Base-by-base conservation (phyloP, 2,113 vertebrate species). In the Melanerpes aurifrons region DNA sequence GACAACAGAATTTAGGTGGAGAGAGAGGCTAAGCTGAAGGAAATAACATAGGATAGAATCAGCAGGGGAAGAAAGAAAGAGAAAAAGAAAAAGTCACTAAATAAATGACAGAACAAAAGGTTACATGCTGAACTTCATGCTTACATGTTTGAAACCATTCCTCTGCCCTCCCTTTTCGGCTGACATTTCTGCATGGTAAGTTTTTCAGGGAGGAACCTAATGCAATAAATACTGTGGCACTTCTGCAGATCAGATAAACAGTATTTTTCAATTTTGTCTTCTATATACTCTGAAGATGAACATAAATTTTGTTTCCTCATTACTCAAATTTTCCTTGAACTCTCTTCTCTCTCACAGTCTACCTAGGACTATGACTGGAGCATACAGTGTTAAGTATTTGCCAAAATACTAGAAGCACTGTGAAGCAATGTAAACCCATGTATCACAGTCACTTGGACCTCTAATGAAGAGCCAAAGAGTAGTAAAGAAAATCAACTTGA, bases 31-130 rank as follows among this genome's bases (percentile, higher is more conserved):
- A 96, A 86, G 45, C 69, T 91, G 85, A 87, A 94, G 94, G 95
- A 40, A 95, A 80, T 62, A 90, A 94, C 72, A 91, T 7, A 92
- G 95, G 94, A 96, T 22, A 96, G 58, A 94, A 81, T 92, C 66
- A 94, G 50, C 4, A 92, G 91, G 93, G 91, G 35, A 94, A 95
- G 58, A 92, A 96, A 96, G 79, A 96, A 96, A 96, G 92, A 96
- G 64, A 96, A 90, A 91, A 96, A 85, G 93, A 96, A 21, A 95
- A 89, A 87, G 84, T 96, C 95, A 96, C 94, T 61, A 74, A 85
- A 80, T 86, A 80, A 87, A 86, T 62, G 61, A 86, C 58, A 93
- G 62, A 96, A 96, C 75, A 89, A 32, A 81, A 92, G 82, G 82
- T 92, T 87, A 96, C 85, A 94, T 87, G 87, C 86, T 77, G 79